Evolutionary conservation across 2,888 invertebrate species (phyloP).

Genomic region (Chromoteleia sp.): DNA sequence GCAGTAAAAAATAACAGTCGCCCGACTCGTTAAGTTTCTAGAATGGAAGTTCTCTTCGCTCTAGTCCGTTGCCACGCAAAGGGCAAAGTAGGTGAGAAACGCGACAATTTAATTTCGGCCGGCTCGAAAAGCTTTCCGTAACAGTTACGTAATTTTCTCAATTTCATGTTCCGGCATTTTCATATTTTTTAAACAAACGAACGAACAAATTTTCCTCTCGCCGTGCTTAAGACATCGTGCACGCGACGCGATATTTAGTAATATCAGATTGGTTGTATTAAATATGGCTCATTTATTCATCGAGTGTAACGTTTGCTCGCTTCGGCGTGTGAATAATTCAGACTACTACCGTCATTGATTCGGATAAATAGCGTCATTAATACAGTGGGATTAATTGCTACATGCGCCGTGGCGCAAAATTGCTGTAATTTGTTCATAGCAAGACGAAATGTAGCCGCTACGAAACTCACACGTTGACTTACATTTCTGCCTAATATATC

Average conservation of each 20-base stretch:
- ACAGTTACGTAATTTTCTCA: constrained; percentile 55
- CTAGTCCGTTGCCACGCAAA: constrained; percentile 37
- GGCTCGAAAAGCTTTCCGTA: constrained; percentile 42
- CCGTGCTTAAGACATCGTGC: neutral
- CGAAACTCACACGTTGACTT: constrained; percentile 38
- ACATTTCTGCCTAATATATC: constrained; percentile 51
- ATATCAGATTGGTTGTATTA: constrained; percentile 35
- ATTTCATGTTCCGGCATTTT: constrained; percentile 51
- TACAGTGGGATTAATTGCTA: constrained; percentile 69
- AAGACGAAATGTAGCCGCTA: constrained; percentile 47
- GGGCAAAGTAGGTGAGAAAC: constrained; percentile 56
- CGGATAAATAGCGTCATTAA: constrained; percentile 72
- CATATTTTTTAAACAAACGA: constrained; percentile 48
- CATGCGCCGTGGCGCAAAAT: constrained; percentile 54
- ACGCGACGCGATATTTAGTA: constrained; percentile 12
- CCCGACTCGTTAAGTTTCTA: constrained; percentile 65
- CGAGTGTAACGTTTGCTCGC: constrained; percentile 42
- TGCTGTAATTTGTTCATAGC: constrained; percentile 64
- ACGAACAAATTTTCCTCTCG: constrained; percentile 9
- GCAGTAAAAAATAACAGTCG: constrained; percentile 71
- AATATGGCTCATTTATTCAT: constrained; percentile 51
- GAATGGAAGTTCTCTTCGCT: constrained; percentile 59
- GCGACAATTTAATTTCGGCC: constrained; percentile 65
- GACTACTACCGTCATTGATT: constrained; percentile 64
- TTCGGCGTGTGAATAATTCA: constrained; percentile 58